Evolutionary conservation across 2,113 vertebrate species (phyloP).

Genomic region (Pedionomus torquatus): DNA sequence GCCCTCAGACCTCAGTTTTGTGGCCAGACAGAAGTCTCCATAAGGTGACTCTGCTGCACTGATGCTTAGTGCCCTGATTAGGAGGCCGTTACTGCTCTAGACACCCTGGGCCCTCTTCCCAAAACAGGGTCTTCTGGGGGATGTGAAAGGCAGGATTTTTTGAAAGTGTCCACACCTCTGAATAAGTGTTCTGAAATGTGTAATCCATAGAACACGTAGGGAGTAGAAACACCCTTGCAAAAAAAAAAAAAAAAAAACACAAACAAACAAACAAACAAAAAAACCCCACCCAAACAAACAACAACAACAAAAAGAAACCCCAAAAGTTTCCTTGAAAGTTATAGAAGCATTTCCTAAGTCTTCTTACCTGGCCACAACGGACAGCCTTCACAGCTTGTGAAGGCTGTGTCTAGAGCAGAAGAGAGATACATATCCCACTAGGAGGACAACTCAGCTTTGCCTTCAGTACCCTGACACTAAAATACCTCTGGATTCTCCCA

Average conservation of each 20-base stretch:
- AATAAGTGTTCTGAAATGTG: not conserved
- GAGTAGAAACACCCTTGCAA: not conserved
- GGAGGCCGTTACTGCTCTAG: not conserved
- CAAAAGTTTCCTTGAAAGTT: not conserved
- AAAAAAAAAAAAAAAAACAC: no score
- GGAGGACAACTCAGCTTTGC: not conserved
- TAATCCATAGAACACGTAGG: rapidly evolving
- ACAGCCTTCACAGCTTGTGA: no score
- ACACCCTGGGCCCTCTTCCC: not conserved
- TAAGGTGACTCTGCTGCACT: not conserved
- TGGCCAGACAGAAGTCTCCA: not conserved
- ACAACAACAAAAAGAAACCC: no score
- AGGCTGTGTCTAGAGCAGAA: not conserved
- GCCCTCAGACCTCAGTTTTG: not conserved
- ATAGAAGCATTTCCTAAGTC: not conserved
- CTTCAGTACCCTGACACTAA: not conserved
- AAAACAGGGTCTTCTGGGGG: not conserved
- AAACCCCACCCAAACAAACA: no score
- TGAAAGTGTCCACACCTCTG: not conserved
- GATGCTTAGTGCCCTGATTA: not conserved
- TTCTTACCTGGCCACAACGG: not conserved
- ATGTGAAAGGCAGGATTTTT: not conserved
- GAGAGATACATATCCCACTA: not conserved
- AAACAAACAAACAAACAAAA: no score
- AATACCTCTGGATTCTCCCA: not conserved